Base-by-base conservation (phyloP, 2,113 vertebrate species). In the Callorhinus ursinus region DNA sequence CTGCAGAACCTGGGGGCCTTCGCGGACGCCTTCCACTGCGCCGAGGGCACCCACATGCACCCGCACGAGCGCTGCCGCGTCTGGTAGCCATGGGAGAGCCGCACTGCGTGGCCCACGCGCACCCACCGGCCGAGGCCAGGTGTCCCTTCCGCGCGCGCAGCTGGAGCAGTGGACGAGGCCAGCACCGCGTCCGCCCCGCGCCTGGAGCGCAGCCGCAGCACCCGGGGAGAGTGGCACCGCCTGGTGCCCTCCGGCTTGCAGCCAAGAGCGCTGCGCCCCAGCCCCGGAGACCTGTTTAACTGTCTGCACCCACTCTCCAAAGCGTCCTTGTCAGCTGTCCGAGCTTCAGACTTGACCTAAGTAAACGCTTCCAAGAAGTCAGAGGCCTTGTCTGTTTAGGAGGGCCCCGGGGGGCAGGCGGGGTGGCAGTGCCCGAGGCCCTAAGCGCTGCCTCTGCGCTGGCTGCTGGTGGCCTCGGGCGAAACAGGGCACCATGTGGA, bases 1-100 rank as follows among this genome's bases (percentile, higher is more conserved):
- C 98, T 99, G 95, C 99, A 99, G 98, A 99, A 99, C 98, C 99
- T 99, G 0, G 99, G 99, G 49, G 99, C 99, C 0, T 99, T 99
- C 98, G 99, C 99, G 0, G 99, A 99, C 88, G 99, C 99, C 1
- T 99, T 99, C 98, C 99, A 98, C 95, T 99, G 99, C 51, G 96
- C 99, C 55, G 98, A 87, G 92, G 99, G 99, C 93, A 99, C 98
- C 10, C 97, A 95, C 49, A 99, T 99, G 99, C 99, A 99, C 85
- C 99, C 99, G 0, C 95, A 98, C 7, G 98, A 98, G 98, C 99
- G 99, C 81, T 99, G 99, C 98, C 98, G 99, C 5, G 99, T 99
- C 93, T 99, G 99, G 99, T 99, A 99, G 98, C 98, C 96, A 39
- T 96, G 93, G 77, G 42, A 9, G 13, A 82, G 22, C 83, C 1